Conservation (phyloP, 2,797 vertebrate species). For the Dromococcyx pavoninus region DNA sequence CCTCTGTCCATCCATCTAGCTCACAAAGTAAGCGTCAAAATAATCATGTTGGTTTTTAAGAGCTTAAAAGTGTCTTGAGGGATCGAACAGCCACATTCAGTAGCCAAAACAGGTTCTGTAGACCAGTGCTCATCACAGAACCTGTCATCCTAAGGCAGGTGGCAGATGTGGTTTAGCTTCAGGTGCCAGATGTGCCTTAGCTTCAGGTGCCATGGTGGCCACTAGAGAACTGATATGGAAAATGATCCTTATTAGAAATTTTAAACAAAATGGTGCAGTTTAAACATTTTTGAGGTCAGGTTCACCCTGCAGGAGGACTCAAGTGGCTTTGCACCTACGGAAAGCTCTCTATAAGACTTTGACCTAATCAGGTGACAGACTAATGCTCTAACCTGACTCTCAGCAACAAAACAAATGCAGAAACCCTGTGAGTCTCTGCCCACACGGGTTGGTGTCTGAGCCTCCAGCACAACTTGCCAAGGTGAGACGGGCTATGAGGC, state of each 20-base stretch:
- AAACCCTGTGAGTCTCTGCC: background rate
- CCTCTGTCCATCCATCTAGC: background rate
- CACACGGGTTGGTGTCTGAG: rapidly evolving
- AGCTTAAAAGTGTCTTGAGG: background rate
- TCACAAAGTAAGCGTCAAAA: background rate
- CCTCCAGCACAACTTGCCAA: rapidly evolving
- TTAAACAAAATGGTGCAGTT: background rate
- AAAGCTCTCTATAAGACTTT: background rate
- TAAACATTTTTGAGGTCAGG: background rate
- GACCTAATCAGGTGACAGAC: background rate
- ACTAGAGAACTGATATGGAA: background rate
- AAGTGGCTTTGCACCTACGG: background rate
- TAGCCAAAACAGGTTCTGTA: background rate
- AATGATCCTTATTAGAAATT: background rate
- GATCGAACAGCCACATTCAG: background rate
- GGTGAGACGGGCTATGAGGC: rapidly evolving
- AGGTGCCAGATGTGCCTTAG: background rate
- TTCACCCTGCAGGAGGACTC: background rate
- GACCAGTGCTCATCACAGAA: background rate
- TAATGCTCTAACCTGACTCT: too few species aligned
- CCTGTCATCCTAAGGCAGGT: background rate
- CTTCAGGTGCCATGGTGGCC: background rate
- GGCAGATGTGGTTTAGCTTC: rapidly evolving
- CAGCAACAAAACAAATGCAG: background rate
- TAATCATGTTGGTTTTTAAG: background rate